A percentile compares a stretch with the other conserved stretches of the same genome.
These are phyloP conservation scores for Sarcophaga variegata DNA, from an alignment of 2,888 invertebrate species.

Conservation along the genomic window DNA sequence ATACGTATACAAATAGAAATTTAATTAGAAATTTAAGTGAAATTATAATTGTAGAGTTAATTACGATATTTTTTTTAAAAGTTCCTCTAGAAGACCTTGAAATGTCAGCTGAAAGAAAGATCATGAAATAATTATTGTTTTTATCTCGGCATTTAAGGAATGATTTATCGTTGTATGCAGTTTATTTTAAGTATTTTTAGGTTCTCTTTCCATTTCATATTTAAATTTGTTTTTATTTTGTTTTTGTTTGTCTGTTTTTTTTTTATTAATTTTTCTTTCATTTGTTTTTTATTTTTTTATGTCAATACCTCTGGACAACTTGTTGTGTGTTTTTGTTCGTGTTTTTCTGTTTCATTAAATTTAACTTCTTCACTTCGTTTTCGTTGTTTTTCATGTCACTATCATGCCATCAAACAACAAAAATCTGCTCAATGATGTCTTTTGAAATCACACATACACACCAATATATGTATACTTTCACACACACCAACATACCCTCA, in stretches of 20 bases:
- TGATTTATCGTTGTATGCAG: background rate
- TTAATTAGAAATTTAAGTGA: background rate
- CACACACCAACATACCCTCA: background rate
- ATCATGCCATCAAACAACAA: conserved; percentile 19
- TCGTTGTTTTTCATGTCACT: conserved; percentile 19
- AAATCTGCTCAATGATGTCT: background rate
- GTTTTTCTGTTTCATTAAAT: conserved; percentile 60
- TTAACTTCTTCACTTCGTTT: conserved; percentile 3
- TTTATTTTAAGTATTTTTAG: conserved; percentile 4
- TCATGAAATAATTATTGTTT: background rate
- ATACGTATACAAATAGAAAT: background rate
- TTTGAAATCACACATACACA: background rate
- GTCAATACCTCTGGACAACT: background rate
- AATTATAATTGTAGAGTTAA: background rate
- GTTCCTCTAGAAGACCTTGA: conserved; percentile 75
- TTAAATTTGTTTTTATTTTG: conserved; percentile 63
- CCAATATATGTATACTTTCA: background rate
- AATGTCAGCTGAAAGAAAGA: conserved; percentile 43
- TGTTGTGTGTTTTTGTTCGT: background rate
- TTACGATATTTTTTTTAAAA: conserved; percentile 75
- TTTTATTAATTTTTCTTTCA: background rate
- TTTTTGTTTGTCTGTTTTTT: conserved; percentile 42
- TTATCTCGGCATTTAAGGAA: background rate
- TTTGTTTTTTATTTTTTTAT: background rate
- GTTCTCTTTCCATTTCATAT: conserved; percentile 56